A percentile compares a stretch with the other conserved stretches of the same genome.
phyloP scores from a whole-genome alignment of 1,140 invertebrate species.

The Neodiprion pinetum region DNA sequence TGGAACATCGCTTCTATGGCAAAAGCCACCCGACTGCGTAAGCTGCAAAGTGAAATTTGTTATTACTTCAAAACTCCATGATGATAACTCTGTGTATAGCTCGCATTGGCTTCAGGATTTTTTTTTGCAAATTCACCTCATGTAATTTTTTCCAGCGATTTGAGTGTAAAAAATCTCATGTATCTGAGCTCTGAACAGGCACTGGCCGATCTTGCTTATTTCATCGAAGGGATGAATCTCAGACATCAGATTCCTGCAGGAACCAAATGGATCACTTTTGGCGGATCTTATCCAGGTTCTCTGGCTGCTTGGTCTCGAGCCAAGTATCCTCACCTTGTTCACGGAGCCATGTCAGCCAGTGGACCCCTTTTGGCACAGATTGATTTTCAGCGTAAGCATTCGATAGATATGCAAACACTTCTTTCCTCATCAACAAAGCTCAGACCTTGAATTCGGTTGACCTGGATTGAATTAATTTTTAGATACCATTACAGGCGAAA shows the following conservation, averaged over 20 bases:
- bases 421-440: too few relatives aligned
- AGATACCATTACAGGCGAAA: conserved; percentile 24
- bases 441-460: background rate
- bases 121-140: conserved; percentile 5
- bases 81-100: conserved; percentile 14
- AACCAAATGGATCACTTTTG: conserved; percentile 91
- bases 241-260: conserved; percentile 67
- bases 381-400: conserved; percentile 76
- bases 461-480: background rate
- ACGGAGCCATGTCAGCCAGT: conserved; percentile 87
- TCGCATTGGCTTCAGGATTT: background rate
- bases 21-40: conserved; percentile 87
- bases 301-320: conserved; percentile 88
- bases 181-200: conserved; percentile 88
- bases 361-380: conserved; percentile 84
- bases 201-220: conserved; percentile 84
- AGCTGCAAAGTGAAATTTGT: conserved; percentile 31
- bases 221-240: conserved; percentile 74
- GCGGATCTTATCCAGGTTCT: conserved; percentile 91
- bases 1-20: conserved; percentile 95
- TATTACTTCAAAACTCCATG: conserved; percentile 10
- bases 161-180: conserved; percentile 77
- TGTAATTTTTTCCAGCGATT: conserved; percentile 67
- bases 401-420: background rate
- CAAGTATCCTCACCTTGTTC: conserved; percentile 90